Conservation (phyloP, 2,113 vertebrate species). For the Peromyscus californicus region DNA sequence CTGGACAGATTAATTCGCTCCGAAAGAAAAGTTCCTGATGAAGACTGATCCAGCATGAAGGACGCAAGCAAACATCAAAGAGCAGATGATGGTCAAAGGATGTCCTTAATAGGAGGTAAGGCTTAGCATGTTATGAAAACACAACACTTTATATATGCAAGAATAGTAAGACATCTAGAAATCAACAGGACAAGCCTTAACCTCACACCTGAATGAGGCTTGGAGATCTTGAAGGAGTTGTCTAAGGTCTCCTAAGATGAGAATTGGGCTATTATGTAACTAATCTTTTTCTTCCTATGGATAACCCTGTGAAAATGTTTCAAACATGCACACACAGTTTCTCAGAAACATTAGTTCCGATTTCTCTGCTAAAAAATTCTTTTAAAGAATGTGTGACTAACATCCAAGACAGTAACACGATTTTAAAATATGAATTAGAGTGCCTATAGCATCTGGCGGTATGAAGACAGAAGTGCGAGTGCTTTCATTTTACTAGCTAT, state of each 20-base stretch:
- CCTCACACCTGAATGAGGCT: not conserved
- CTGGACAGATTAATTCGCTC: slow-evolving; percentile 60
- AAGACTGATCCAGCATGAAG: not conserved
- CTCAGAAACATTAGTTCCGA: slow-evolving; percentile 38
- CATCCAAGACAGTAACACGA: slow-evolving; percentile 43
- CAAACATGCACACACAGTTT: not conserved
- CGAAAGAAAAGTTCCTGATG: slow-evolving; percentile 54
- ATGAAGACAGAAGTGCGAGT: slow-evolving; percentile 66
- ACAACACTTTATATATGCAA: not conserved
- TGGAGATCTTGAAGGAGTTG: not conserved
- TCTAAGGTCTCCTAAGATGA: not conserved
- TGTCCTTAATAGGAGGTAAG: slow-evolving; percentile 5
- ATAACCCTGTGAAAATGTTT: not conserved
- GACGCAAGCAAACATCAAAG: not conserved
- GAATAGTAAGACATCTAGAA: slow-evolving; percentile 29
- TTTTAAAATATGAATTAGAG: slow-evolving; percentile 71
- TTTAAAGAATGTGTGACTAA: slow-evolving; percentile 59
- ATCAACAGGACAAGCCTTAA: slow-evolving; percentile 5
- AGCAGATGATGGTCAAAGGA: slow-evolving; percentile 7
- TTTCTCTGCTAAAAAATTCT: slow-evolving; percentile 43
- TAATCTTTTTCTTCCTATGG: not conserved
- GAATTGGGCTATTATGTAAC: not conserved
- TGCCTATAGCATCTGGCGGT: slow-evolving; percentile 67
- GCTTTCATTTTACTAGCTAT: slow-evolving; percentile 70
- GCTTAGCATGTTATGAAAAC: not conserved